Conservation (phyloP, 2,113 vertebrate genomes). For the Felis catus region DNA sequence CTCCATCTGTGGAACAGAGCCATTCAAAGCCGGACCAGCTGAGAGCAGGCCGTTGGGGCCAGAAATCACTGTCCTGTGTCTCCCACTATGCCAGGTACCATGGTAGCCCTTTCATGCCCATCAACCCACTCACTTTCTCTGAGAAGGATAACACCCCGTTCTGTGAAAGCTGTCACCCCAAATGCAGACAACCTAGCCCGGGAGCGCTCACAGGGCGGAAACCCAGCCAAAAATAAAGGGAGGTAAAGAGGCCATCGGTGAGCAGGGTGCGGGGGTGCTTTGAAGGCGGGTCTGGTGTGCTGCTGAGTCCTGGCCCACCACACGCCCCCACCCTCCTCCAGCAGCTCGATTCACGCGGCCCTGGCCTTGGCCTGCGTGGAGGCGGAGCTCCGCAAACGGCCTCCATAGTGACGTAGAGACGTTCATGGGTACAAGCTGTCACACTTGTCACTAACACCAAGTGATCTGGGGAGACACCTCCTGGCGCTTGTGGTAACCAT, state of each 20-base stretch:
- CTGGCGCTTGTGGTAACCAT: fast-evolving
- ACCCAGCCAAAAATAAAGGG: neutral
- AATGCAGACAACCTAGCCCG: neutral
- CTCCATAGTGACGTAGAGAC: fast-evolving
- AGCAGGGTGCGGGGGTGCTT: neutral
- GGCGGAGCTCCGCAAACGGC: no score
- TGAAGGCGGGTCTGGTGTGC: neutral
- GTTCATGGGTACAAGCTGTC: fast-evolving
- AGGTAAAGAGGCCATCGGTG: neutral
- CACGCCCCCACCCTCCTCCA: neutral
- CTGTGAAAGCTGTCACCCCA: fast-evolving
- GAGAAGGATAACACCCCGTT: neutral
- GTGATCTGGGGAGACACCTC: neutral
- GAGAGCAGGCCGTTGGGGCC: neutral
- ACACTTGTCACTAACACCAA: neutral
- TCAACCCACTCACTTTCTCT: neutral
- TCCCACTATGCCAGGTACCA: fast-evolving
- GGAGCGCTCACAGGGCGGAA: neutral
- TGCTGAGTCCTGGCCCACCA: neutral
- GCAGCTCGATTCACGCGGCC: fast-evolving
- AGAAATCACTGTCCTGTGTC: neutral
- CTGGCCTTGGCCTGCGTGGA: fast-evolving
- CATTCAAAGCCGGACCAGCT: fast-evolving
- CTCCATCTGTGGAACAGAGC: neutral
- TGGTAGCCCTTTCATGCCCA: neutral